These are phyloP conservation scores for Pelagia noctiluca DNA, from an alignment of 30 jellyfish, hydroid and myxozoan species.

Conservation along the genomic window DNA sequence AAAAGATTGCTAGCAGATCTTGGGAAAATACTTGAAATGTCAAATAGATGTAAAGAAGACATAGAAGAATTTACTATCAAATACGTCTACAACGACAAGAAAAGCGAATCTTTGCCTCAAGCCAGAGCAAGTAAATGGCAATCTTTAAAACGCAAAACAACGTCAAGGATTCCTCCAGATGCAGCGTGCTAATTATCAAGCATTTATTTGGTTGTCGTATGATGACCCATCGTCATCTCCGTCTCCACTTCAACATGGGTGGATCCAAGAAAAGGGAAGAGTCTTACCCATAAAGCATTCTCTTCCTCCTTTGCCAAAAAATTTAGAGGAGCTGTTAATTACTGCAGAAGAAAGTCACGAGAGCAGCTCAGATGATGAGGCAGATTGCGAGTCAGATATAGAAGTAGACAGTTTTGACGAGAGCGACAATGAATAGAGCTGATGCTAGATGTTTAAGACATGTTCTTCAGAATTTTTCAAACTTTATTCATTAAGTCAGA, in stretches of 20 bases:
- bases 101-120: not conserved
- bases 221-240: not conserved
- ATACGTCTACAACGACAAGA: not conserved
- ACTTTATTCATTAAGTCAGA: no score
- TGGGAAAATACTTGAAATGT: not conserved
- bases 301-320: not conserved
- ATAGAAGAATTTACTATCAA: not conserved
- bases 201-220: not conserved
- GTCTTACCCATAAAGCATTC: no score
- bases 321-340: not conserved
- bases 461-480: no score
- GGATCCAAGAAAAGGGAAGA: constrained; percentile 15
- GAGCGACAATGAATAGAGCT: not conserved
- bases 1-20: no score
- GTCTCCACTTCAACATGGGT: not conserved
- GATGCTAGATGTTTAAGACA: no score
- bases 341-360: not conserved
- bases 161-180: not conserved
- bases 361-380: not conserved
- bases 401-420: not conserved
- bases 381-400: not conserved
- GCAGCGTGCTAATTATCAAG: not conserved
- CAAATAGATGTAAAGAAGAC: not conserved
- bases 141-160: not conserved
- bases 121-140: not conserved